Evolutionary conservation across 2,113 vertebrate species (phyloP).

Genomic region (Apodemus speciosus): DNA sequence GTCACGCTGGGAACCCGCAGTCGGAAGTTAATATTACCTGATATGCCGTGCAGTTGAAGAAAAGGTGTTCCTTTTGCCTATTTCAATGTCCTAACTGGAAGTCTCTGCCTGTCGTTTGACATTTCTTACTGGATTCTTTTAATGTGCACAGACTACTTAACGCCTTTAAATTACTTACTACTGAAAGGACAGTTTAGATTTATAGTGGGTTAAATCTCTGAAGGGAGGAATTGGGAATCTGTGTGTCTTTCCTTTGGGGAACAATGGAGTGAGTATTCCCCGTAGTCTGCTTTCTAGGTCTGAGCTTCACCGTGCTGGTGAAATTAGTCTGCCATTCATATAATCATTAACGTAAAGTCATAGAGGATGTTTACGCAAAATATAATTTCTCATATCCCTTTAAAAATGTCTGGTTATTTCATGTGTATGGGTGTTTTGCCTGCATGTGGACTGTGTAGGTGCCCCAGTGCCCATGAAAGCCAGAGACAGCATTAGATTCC

Average conservation of each 20-base stretch:
- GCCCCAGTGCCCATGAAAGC: neutral
- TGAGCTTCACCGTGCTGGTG: neutral
- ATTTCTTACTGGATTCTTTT: conserved; percentile 17
- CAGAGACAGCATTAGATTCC: neutral
- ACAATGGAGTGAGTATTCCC: neutral
- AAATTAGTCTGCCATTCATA: neutral
- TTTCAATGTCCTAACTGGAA: neutral
- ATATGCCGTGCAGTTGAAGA: neutral
- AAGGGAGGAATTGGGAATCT: neutral
- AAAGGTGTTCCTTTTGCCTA: neutral
- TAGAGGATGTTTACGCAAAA: neutral
- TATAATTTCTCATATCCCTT: neutral
- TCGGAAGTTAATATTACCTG: neutral
- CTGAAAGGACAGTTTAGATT: neutral
- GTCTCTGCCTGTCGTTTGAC: neutral
- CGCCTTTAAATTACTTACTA: neutral
- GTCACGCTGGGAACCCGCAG: neutral
- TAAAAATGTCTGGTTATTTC: neutral
- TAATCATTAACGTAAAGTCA: neutral
- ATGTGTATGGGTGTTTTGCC: neutral
- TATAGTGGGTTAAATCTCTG: neutral
- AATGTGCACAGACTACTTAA: neutral
- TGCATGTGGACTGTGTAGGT: neutral
- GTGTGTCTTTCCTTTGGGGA: neutral
- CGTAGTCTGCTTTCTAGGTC: neutral